Percentiles rank a stretch among this genome's conserved stretches.
These are phyloP conservation scores for Xestia sexstrigata DNA, from an alignment of 2,888 invertebrate species.

Conservation along the genomic window DNA sequence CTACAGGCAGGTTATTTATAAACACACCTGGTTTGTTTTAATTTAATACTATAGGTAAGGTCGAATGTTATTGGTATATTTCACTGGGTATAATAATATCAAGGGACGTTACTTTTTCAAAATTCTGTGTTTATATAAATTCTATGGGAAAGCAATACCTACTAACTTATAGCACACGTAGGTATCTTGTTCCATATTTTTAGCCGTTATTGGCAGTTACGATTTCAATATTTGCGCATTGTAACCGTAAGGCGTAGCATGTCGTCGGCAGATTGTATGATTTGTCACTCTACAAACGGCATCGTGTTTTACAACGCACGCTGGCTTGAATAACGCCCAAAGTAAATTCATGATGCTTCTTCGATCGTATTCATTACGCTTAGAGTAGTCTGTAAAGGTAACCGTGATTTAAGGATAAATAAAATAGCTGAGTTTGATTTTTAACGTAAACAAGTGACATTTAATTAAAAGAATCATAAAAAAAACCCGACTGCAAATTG, in stretches of 20 bases:
- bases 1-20: constrained; percentile 33
- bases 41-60: constrained; percentile 12
- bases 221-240: constrained; percentile 31
- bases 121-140: not conserved
- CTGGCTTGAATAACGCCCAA: not conserved
- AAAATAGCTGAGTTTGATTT: not conserved
- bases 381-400: not conserved
- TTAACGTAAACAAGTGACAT: not conserved
- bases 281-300: not conserved
- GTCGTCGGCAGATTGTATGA: not conserved
- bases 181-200: constrained; percentile 11
- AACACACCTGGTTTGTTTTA: constrained; percentile 28
- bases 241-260: constrained; percentile 2
- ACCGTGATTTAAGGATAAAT: not conserved
- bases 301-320: not conserved
- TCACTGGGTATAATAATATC: not conserved
- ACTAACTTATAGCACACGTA: constrained; percentile 6
- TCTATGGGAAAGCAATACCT: not conserved
- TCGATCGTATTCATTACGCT: not conserved
- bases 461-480: too few relatives aligned
- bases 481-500: too few relatives aligned
- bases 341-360: not conserved
- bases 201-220: constrained; percentile 36
- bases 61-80: constrained; percentile 1
- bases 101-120: not conserved